A percentile compares a stretch with the other conserved stretches of the same genome.
Conservation (phyloP, 2,797 vertebrate species). For the Sternotherus odoratus region DNA sequence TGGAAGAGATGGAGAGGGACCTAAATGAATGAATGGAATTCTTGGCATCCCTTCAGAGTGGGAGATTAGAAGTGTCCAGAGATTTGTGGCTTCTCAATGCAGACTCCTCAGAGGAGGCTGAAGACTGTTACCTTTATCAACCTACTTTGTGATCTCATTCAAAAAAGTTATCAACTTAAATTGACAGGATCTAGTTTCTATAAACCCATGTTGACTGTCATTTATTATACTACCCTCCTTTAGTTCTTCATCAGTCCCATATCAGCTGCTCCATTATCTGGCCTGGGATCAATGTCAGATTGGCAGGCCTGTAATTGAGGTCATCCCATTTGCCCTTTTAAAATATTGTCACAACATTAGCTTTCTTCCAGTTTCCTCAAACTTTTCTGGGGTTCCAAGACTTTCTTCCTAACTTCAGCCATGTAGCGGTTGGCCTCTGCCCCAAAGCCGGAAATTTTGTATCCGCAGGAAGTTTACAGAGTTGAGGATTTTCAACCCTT, state of each 20-base stretch:
- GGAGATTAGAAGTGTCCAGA: not conserved
- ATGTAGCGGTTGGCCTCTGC: not conserved
- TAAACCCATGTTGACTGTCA: not conserved
- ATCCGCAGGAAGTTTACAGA: not conserved
- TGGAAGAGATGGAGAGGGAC: not conserved
- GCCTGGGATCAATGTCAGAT: not conserved
- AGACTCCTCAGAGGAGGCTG: not conserved
- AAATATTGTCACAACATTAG: not conserved
- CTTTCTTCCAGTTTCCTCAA: not conserved
- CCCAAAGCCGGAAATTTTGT: conserved; percentile 13
- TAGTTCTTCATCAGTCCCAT: not conserved
- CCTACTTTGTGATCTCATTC: not conserved
- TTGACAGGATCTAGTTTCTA: not conserved
- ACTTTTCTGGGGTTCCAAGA: not conserved
- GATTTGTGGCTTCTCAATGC: not conserved
- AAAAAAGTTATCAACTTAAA: not conserved
- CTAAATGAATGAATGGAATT: not conserved
- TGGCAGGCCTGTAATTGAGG: not conserved
- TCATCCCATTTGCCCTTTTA: not conserved
- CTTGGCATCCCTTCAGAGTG: not conserved
- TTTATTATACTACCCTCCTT: not conserved
- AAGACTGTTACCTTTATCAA: not conserved
- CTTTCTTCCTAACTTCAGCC: conserved; percentile 1
- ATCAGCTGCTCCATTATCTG: not conserved
- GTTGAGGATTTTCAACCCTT: not conserved